These are phyloP conservation scores for Intellagama lesueurii DNA, from an alignment of 2,797 vertebrate species.

Conservation along the genomic window DNA sequence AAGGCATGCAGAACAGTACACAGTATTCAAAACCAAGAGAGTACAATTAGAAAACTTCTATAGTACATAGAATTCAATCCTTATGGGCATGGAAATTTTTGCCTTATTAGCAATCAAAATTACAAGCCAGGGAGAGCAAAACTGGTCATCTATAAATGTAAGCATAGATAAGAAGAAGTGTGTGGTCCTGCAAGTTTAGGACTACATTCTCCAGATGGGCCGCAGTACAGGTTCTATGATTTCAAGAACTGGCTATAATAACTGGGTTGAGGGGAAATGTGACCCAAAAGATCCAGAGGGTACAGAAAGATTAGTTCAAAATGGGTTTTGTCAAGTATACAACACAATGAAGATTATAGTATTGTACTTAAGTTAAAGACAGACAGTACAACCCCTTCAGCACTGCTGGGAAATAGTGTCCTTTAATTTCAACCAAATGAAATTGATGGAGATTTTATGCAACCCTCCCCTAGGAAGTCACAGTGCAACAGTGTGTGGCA, in stretches of 20 bases:
- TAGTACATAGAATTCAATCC: neutral
- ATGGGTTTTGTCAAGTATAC: neutral
- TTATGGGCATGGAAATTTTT: neutral
- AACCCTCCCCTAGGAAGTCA: neutral
- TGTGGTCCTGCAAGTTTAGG: too few relatives aligned
- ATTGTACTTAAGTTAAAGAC: neutral
- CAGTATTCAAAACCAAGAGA: neutral
- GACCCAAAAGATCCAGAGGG: neutral
- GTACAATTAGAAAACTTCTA: neutral
- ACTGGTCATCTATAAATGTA: neutral
- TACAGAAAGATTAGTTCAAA: neutral
- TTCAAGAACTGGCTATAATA: too few relatives aligned
- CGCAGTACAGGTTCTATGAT: too few relatives aligned
- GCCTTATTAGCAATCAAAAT: neutral
- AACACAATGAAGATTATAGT: neutral
- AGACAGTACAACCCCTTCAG: neutral
- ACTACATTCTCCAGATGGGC: too few relatives aligned
- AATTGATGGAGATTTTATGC: neutral
- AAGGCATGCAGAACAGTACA: neutral
- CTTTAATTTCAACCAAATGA: neutral
- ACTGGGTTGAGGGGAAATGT: too few relatives aligned
- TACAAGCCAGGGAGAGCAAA: neutral
- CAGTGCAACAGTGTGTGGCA: neutral
- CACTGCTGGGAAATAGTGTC: neutral
- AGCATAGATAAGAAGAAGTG: too few relatives aligned